Evolutionary conservation across 2,113 vertebrate species (phyloP).

Genomic region (Sinocyclocheilus anophthalmus): DNA sequence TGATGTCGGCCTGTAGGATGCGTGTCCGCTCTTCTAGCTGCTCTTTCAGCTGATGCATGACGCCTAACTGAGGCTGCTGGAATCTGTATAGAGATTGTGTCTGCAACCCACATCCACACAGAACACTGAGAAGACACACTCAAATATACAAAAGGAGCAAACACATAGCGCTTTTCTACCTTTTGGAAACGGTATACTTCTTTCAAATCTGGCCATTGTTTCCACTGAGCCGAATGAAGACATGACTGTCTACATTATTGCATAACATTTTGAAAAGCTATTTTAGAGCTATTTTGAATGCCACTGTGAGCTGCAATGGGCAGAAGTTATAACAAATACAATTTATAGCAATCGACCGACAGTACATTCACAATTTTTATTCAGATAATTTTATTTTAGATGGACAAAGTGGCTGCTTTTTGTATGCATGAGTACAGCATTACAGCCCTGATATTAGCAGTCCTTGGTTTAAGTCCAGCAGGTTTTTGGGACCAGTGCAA

Average conservation of each 20-base stretch:
- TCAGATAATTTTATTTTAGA: background rate
- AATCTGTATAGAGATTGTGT: slow-evolving; percentile 51
- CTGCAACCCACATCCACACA: slow-evolving; percentile 12
- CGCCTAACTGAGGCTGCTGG: slow-evolving; percentile 77
- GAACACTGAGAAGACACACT: background rate
- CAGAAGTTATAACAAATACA: background rate
- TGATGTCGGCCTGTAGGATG: slow-evolving; percentile 85
- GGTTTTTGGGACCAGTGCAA: background rate
- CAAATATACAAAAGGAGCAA: background rate
- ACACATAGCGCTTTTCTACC: background rate
- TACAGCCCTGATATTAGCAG: background rate
- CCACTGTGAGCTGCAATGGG: background rate
- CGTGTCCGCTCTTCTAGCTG: slow-evolving; percentile 86
- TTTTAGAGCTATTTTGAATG: background rate
- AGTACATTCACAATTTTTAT: background rate
- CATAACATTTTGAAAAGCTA: background rate
- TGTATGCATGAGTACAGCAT: background rate
- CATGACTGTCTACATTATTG: background rate
- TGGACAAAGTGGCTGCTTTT: background rate
- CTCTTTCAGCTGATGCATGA: slow-evolving; percentile 86
- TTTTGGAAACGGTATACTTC: background rate
- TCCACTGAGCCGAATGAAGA: background rate
- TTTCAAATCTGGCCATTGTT: background rate
- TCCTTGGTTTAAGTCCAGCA: background rate
- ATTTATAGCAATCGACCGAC: background rate